phyloP scores from a whole-genome alignment of 2,888 invertebrate species.

The Cosmia trapezina region DNA sequence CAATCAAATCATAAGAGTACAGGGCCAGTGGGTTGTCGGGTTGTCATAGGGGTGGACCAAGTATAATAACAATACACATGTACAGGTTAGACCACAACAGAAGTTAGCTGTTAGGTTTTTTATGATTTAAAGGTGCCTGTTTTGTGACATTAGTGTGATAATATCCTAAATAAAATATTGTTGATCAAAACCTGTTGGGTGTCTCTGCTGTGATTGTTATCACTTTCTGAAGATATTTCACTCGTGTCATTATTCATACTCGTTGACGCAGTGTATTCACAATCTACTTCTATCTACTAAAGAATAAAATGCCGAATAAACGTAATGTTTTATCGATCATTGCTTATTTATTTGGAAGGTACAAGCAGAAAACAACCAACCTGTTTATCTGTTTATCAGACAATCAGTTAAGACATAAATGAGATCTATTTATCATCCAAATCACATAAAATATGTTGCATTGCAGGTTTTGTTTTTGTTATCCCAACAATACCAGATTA shows the following conservation, averaged over 20 bases:
- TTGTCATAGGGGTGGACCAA: too few relatives aligned
- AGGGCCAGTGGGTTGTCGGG: too few relatives aligned
- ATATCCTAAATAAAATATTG: constrained; percentile 48
- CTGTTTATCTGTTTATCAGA: neutral
- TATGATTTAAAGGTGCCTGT: constrained; percentile 34
- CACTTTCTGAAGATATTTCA: constrained; percentile 72
- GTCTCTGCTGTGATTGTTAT: constrained; percentile 73
- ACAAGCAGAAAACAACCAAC: constrained; percentile 13
- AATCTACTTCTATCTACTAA: constrained; percentile 8
- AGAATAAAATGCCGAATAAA: neutral
- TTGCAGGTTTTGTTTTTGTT: constrained; percentile 9
- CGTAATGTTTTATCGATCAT: constrained; percentile 14
- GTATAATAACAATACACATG: constrained; percentile 17
- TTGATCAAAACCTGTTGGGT: constrained; percentile 76
- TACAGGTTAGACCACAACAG: constrained; percentile 32
- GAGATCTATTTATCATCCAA: neutral
- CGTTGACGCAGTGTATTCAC: constrained; percentile 31
- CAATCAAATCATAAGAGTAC: constrained; percentile 10
- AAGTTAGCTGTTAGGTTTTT: constrained; percentile 28
- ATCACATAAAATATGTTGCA: neutral
- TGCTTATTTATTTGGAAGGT: constrained; percentile 2
- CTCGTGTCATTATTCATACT: constrained; percentile 73
- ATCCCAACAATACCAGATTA: too few relatives aligned
- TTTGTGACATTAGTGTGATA: constrained; percentile 61
- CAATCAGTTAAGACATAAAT: neutral